phyloP scores from a whole-genome alignment of 2,113 vertebrate species.

The Myiagra hebetior region DNA sequence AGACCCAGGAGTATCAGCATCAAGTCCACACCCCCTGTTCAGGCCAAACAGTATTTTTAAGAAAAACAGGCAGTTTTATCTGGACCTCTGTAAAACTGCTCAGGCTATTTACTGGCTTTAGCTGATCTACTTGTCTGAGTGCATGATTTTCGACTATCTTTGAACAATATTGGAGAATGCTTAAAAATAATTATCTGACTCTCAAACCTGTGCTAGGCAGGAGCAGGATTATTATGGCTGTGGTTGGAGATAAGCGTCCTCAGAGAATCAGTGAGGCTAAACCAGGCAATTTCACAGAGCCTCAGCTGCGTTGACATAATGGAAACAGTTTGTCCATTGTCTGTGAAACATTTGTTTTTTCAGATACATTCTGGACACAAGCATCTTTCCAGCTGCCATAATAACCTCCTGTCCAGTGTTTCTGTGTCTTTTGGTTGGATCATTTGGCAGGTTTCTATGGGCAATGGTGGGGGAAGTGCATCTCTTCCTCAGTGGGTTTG shows the following conservation, averaged over 20 bases:
- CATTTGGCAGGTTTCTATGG: background rate
- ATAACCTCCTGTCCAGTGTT: background rate
- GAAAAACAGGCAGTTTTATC: background rate
- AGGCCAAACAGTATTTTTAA: background rate
- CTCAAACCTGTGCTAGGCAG: background rate
- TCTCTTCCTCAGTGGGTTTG: background rate
- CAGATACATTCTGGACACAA: slow-evolving; percentile 13
- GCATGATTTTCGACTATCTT: background rate
- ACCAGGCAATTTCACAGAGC: background rate
- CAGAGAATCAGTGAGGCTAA: background rate
- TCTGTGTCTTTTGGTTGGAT: background rate
- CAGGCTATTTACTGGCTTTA: background rate
- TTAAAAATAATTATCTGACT: slow-evolving; percentile 15
- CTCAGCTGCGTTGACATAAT: background rate
- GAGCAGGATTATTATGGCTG: background rate
- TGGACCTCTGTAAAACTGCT: background rate
- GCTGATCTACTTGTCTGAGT: background rate
- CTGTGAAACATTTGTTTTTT: slow-evolving; percentile 12
- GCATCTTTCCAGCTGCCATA: background rate
- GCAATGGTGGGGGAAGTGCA: background rate
- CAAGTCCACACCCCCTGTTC: background rate
- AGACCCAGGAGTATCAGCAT: background rate
- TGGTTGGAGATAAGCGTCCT: slow-evolving; percentile 27
- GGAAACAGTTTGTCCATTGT: slow-evolving; percentile 39
- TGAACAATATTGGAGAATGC: background rate